Conservation (phyloP, 2,797 vertebrate species). For the Triplophysa bombifrons region DNA sequence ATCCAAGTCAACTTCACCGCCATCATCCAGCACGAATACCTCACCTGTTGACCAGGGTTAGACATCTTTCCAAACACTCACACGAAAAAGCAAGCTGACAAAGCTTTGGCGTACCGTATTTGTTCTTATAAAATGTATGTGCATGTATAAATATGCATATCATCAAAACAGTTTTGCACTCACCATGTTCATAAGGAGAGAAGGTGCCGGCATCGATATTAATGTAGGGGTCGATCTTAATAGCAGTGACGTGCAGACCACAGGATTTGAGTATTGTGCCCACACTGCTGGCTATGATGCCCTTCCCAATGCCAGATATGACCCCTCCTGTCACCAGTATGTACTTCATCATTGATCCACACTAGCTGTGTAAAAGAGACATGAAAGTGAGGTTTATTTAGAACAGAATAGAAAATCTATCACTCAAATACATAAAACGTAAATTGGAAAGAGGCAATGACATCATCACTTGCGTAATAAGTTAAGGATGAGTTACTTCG, state of each 20-base stretch:
- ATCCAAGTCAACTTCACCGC: conserved; percentile 85
- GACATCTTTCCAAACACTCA: too few relatives aligned
- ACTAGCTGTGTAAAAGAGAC: background rate
- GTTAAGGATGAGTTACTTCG: too few relatives aligned
- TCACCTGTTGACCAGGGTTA: conserved; percentile 71
- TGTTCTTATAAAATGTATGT: too few relatives aligned
- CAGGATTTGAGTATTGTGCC: conserved; percentile 97
- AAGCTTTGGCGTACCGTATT: too few relatives aligned
- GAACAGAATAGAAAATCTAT: background rate
- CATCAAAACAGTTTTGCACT: background rate
- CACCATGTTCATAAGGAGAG: conserved; percentile 95
- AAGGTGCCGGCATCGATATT: conserved; percentile 97
- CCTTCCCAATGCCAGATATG: conserved; percentile 97
- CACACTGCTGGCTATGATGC: conserved; percentile 95
- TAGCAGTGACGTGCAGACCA: conserved; percentile 91
- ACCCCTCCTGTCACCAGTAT: conserved; percentile 96
- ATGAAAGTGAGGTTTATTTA: background rate
- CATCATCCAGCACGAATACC: conserved; percentile 86
- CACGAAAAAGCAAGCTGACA: background rate
- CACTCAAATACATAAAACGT: background rate
- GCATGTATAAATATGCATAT: too few relatives aligned
- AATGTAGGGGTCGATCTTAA: conserved; percentile 97
- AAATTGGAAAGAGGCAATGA: background rate
- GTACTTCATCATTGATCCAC: conserved; percentile 65
- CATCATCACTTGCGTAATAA: background rate